Percentiles rank a stretch among this genome's conserved stretches.
Evolutionary conservation across 1,140 invertebrate species (phyloP).

Genomic region (Lysiphlebus fabarum): DNA sequence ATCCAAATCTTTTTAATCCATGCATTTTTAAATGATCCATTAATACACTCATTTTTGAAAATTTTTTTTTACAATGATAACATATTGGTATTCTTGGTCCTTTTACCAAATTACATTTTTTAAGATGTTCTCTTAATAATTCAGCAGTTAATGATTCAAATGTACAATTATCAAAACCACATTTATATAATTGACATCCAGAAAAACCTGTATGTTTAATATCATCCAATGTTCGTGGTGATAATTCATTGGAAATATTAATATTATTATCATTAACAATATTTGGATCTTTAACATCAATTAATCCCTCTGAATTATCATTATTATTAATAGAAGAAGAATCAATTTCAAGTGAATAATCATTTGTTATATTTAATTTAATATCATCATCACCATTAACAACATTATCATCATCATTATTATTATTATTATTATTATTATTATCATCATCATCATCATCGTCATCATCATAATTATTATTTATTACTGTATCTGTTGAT

Average conservation of each 20-base stretch:
- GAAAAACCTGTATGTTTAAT: constrained; percentile 45
- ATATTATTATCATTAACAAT: neutral
- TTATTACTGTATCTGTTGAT: too few species aligned
- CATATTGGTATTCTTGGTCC: constrained; percentile 47
- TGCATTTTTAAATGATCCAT: constrained; percentile 55
- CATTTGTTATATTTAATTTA: neutral
- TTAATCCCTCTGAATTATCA: neutral
- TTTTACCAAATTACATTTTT: constrained; percentile 41
- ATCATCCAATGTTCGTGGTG: constrained; percentile 40
- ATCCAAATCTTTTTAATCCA: constrained; percentile 55
- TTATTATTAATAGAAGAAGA: neutral
- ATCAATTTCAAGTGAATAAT: constrained; percentile 3
- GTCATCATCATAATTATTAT: too few species aligned
- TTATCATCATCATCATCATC: too few species aligned
- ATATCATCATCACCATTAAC: neutral
- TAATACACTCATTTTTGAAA: constrained; percentile 46
- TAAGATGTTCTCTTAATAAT: constrained; percentile 53
- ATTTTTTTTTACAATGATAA: constrained; percentile 54
- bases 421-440: too few species aligned
- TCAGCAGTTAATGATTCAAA: constrained; percentile 34
- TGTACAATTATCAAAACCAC: constrained; percentile 51
- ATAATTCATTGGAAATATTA: neutral
- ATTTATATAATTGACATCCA: constrained; percentile 54
- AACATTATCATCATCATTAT: too few species aligned
- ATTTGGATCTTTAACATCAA: constrained; percentile 4